Evolutionary conservation across 2,797 vertebrate genomes (phyloP), one percentile per base, ranked within the genome.

Genomic region (Sibirionetta formosa): DNA sequence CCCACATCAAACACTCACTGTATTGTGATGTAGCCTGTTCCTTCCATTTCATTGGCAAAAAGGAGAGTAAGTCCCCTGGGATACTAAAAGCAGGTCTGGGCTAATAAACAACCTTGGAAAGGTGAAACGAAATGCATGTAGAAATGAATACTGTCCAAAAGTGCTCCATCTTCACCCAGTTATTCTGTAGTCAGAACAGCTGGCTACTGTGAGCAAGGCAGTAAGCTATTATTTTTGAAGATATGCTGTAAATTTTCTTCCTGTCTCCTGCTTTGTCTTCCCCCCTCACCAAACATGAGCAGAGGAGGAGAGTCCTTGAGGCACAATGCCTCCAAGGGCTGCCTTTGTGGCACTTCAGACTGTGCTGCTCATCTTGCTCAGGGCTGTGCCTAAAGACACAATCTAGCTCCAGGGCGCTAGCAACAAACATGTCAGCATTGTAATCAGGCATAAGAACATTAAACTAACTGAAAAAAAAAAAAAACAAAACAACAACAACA

Each of bases 21-120:
- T 42, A 33, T 75, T 78, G 50, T 36, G 36, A 93, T 7, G n/a
- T 83, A 80, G 65, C 14, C 40, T 68, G 42, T 26, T 91, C 46
- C 54, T 88, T 79, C 81, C 42, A 38, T 79, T 83, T 90, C 65
- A 58, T 40, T 76, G 80, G 38, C 58, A 91, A 84, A 93, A 94
- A 79, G 18, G 46, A 86, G 20, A 94, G 36, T 38, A 86, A 84
- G n/a, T 88, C 63, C 80, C 50, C 26, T 48, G 54, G 54, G 82
- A 91, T 83, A 54, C 22, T 2, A 8, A 77, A 89, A 91, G 44
- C 29, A 82, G 19, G 13, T 17, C 58, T 60, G 58, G 38, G 44
- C 46, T 76, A 42, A 65, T 75, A 82, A 94, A 85, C 44, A 92
- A 15, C 51, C 26, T 58, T 6, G 3, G 78, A 94, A 36, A 81